Percentiles rank a stretch among this genome's conserved stretches.
phyloP scores from a whole-genome alignment of 2,888 invertebrate species.

The Drosophila flavopinicola region DNA sequence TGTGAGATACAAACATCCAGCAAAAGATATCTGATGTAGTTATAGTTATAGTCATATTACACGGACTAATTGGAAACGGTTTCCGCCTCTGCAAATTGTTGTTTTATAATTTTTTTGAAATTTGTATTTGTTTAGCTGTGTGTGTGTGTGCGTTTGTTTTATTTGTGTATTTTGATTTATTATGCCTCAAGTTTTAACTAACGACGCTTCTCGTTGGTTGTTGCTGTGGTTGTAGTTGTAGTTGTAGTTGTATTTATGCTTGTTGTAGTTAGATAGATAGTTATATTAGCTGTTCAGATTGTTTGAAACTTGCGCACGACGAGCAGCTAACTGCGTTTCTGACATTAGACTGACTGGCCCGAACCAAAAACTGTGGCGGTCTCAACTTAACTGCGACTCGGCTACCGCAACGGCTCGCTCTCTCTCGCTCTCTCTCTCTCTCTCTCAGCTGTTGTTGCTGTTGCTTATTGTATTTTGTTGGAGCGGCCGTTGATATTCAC shows the following conservation, averaged over 20 bases:
- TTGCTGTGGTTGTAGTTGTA: slow-evolving; percentile 1
- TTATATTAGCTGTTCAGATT: slow-evolving; percentile 57
- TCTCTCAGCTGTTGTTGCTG: slow-evolving; percentile 5
- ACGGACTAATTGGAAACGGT: slow-evolving; percentile 51
- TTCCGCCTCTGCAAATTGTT: slow-evolving; percentile 46
- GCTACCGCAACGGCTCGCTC: slow-evolving; percentile 25
- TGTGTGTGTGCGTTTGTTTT: slow-evolving; percentile 9
- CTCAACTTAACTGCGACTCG: slow-evolving; percentile 57
- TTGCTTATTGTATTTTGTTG: slow-evolving; percentile 10
- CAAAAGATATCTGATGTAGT: slow-evolving; percentile 29
- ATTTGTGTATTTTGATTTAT: slow-evolving; percentile 55
- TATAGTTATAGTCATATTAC: slow-evolving; percentile 52
- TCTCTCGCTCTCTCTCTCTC: neutral
- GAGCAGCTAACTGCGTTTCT: slow-evolving; percentile 83
- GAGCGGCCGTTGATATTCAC: slow-evolving; percentile 29
- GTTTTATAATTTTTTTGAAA: slow-evolving; percentile 43
- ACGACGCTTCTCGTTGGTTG: slow-evolving; percentile 42
- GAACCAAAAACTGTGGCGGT: slow-evolving; percentile 72
- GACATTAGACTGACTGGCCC: slow-evolving; percentile 82
- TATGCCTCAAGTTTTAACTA: slow-evolving; percentile 52
- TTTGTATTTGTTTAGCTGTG: slow-evolving; percentile 27
- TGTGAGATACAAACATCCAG: slow-evolving; percentile 51
- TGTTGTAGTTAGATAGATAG: slow-evolving; percentile 36
- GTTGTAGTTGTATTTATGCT: slow-evolving; percentile 23
- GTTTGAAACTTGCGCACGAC: slow-evolving; percentile 81